Base-by-base conservation (phyloP, 1,140 invertebrate genomes). In the Mya arenaria region DNA sequence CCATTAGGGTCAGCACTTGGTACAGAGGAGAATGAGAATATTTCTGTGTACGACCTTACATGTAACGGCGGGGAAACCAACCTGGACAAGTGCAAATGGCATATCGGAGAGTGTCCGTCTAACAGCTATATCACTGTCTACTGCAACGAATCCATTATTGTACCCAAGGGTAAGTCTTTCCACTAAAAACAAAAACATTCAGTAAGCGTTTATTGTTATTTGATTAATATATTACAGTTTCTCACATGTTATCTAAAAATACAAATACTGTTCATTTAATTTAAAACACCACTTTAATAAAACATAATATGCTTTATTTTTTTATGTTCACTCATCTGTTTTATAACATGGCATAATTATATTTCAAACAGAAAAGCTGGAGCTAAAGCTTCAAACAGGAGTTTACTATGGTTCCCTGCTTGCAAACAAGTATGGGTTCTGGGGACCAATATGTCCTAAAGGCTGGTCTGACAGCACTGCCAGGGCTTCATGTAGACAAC, bases 401-500 rank as follows among this genome's bases (percentile, higher is more conserved):
- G 17, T 65, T 13, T 84, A 84, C 52, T 84, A 82, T 68, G 86
- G 85, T 1, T 44, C 65, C 1, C 44, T 87, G 4, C 73, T 84
- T 36, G 85, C 72, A 3, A 77, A 85, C 48, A 69, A 80, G n/a
- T 87, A 87, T 68, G 84, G 86, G 13, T 84, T 87, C 82, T 87
- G 84, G 84, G 86, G 86, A 4, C 86, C 86, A 0, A 83, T 87
- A 1, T 87, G 86, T 62, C 81, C 83, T 56, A 65, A 37, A 28
- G 81, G 75, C 36, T 87, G 86, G 86, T 79, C 74, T 37, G 81
- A 87, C 52, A 36, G 58, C 3, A 79, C 75, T 8, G 86, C 86
- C 10, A 81, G 77, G 15, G 83, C 80, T 25, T 74, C 86, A 19
- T 87, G 86, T 58, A 73, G 72, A 19, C 80, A 83, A 25, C 63